Evolutionary conservation across 2,113 vertebrate genomes (phyloP), one percentile per base, ranked within the genome.

Genomic region (Circaetus cinerascens): DNA sequence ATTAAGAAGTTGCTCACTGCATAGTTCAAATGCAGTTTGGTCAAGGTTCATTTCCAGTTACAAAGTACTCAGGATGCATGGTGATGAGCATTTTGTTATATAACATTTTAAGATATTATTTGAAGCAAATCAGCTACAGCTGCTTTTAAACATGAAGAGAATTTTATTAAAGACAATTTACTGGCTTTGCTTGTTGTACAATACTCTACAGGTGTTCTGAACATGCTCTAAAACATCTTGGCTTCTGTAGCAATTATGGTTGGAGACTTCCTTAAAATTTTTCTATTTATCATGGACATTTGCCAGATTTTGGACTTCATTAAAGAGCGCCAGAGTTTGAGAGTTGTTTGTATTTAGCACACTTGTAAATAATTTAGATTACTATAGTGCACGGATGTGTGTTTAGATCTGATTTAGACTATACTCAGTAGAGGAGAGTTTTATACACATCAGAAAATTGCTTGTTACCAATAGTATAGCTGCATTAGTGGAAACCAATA

Each of bases 281-380:
- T 90, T 67, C n/a, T 78, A 77, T 68, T 86, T 93, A 84, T 10
- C 17, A 29, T 75, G 83, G 56, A 62, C 32, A 45, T 22, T 53
- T 93, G 86, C 88, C 91, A 89, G 27, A 78, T 91, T 94, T 81
- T 91, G 64, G 56, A 87, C 38, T 71, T 93, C 76, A 95, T 86
- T 67, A 81, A 93, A 86, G 76, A 90, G 56, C 0, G 0, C 40
- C 48, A 78, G 72, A 88, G 45, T 81, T 86, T 63, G 34, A 96
- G 34, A 93, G 55, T 10, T 94, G 75, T 88, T 91, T 95, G 88
- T 78, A 87, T 96, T 93, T 92, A 95, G 76, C 55, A 82, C 0
- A 1, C 71, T 66, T 53, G 43, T 97, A 95, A 97, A 97, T 97
- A 91, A 97, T 96, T 95, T 75, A 95, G 55, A 87, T 67, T 2